phyloP scores from a whole-genome alignment of 2,797 vertebrate genomes.

The Champsocephalus gunnari region DNA sequence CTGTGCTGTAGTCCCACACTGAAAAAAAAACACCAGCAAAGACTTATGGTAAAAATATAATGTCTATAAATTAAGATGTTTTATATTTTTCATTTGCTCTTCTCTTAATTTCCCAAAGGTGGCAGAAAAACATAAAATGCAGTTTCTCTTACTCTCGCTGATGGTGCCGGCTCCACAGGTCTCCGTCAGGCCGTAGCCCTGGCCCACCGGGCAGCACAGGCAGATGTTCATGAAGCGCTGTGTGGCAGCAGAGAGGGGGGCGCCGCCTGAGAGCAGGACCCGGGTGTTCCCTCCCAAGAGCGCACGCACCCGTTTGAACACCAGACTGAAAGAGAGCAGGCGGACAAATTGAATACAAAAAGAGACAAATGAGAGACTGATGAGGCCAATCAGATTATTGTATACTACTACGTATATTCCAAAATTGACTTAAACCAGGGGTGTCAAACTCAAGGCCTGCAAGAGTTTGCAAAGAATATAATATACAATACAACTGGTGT shows the following conservation, averaged over 20 bases:
- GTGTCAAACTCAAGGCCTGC: no score
- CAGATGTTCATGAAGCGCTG: conserved; percentile 99
- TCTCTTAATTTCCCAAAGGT: conserved; percentile 10
- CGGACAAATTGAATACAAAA: neutral
- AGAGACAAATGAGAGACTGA: neutral
- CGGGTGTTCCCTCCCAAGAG: conserved; percentile 93
- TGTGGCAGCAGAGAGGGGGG: conserved; percentile 93
- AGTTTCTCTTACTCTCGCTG: conserved; percentile 87
- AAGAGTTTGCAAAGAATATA: no score
- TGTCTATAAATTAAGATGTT: neutral
- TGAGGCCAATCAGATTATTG: neutral
- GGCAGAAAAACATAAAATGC: neutral
- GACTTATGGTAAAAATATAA: neutral
- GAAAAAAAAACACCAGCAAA: conserved; percentile 49
- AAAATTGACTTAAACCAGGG: conserved; percentile 2
- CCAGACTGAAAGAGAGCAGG: conserved; percentile 79
- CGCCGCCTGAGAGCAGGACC: conserved; percentile 93
- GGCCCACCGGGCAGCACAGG: conserved; percentile 96
- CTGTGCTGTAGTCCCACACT: conserved; percentile 97
- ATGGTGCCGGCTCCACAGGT: conserved; percentile 95
- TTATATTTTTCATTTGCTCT: neutral
- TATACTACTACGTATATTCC: no score
- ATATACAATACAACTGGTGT: no score
- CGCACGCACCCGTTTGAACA: conserved; percentile 92
- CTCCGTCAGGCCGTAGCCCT: conserved; percentile 98